Conservation (phyloP, 1,140 invertebrate genomes). For the Philotrypesis tridentata region DNA sequence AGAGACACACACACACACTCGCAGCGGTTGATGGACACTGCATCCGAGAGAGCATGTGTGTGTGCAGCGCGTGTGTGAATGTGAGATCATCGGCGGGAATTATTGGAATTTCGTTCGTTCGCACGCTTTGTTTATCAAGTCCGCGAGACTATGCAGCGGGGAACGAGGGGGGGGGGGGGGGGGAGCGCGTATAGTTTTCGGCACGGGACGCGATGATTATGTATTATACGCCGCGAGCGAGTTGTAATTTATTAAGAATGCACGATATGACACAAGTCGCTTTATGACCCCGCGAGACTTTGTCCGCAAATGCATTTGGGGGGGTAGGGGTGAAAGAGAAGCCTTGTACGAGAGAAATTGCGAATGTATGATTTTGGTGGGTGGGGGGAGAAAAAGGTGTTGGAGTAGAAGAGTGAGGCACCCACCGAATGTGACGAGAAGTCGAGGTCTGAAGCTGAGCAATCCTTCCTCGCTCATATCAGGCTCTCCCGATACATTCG, state of each 20-base stretch:
- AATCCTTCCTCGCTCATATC: not conserved
- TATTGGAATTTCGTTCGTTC: not conserved
- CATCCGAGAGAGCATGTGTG: not conserved
- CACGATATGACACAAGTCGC: no score
- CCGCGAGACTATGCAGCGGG: no score
- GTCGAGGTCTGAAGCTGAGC: not conserved
- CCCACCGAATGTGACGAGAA: not conserved
- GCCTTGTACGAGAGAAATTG: no score
- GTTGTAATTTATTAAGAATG: no score
- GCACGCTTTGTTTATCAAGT: not conserved
- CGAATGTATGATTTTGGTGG: not conserved
- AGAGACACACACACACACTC: conserved; percentile 40
- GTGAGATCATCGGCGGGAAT: not conserved
- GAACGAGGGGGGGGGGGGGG: no score
- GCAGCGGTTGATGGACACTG: conserved; percentile 4
- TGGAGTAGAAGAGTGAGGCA: not conserved
- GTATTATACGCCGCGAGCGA: no score
- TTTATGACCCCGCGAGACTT: no score
- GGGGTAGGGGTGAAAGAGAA: not conserved
- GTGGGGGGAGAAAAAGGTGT: not conserved
- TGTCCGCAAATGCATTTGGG: no score
- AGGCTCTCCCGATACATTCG: not conserved
- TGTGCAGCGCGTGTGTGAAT: no score
- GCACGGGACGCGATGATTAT: no score
- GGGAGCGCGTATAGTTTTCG: no score